These are phyloP conservation scores for Crotalus horridus DNA, from an alignment of 2,113 vertebrate genomes.

Conservation along the genomic window DNA sequence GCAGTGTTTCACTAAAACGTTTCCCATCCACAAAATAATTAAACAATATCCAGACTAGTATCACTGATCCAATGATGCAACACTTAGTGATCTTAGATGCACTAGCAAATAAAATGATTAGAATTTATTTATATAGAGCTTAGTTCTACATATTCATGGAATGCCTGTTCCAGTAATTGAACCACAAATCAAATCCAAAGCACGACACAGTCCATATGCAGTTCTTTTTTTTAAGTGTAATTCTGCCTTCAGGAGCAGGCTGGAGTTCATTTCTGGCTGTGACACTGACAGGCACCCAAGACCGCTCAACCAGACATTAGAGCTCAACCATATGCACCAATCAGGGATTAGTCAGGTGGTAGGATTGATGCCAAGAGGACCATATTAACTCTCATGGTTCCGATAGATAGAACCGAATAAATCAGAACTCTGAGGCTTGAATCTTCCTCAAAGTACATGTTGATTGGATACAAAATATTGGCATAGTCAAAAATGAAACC, in stretches of 20 bases:
- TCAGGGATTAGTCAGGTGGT: not conserved
- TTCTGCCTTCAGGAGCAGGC: not conserved
- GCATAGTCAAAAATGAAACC: no score
- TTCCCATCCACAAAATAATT: slow-evolving; percentile 38
- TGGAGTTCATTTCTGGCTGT: not conserved
- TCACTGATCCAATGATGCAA: not conserved
- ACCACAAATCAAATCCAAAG: not conserved
- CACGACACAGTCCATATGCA: not conserved
- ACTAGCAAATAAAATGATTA: not conserved
- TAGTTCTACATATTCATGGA: not conserved
- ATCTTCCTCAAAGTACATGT: no score
- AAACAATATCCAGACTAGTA: not conserved
- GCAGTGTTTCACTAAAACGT: slow-evolving; percentile 46
- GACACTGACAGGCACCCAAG: not conserved
- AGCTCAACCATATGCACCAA: not conserved
- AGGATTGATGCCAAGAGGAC: not conserved
- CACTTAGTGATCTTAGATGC: not conserved
- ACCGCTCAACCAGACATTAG: not conserved
- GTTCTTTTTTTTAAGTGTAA: not conserved
- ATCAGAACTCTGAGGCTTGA: no score
- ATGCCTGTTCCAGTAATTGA: not conserved
- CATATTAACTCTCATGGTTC: not conserved
- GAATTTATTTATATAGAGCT: not conserved
- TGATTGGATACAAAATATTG: no score
- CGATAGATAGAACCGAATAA: no score